phyloP scores from a whole-genome alignment of 2,113 vertebrate genomes.

The Microcebus murinus region DNA sequence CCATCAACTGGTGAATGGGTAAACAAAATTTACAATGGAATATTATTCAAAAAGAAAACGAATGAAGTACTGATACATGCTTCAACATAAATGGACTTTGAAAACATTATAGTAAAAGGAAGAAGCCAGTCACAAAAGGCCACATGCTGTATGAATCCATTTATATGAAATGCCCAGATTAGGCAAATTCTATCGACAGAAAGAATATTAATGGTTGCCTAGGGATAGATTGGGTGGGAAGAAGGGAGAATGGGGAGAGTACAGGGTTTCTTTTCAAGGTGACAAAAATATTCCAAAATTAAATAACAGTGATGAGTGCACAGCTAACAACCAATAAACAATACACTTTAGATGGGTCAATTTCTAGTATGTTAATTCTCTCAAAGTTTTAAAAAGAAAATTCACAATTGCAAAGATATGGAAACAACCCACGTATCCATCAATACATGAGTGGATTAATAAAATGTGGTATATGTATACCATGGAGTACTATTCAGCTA shows the following conservation, averaged over 20 bases:
- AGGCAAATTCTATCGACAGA: background rate
- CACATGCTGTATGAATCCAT: background rate
- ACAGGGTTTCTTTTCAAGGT: background rate
- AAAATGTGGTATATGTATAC: too few relatives aligned
- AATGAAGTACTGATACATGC: background rate
- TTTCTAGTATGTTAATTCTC: background rate
- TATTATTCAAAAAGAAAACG: background rate
- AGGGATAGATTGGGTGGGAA: background rate
- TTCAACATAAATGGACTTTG: background rate
- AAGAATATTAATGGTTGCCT: background rate
- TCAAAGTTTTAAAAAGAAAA: background rate
- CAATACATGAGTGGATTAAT: too few relatives aligned
- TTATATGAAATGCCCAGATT: background rate
- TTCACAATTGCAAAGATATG: too few relatives aligned
- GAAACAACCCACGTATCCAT: too few relatives aligned
- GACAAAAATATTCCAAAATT: slow-evolving; percentile 13
- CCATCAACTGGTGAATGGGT: background rate
- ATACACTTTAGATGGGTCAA: background rate
- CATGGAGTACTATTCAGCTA: too few relatives aligned
- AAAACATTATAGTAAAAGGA: background rate
- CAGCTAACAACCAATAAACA: background rate
- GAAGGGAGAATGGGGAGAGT: background rate
- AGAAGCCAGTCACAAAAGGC: background rate
- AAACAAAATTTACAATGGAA: background rate
- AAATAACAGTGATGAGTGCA: background rate